These are phyloP conservation scores for Cactoblastis cactorum DNA, from an alignment of 2,888 invertebrate genomes.

Conservation along the genomic window DNA sequence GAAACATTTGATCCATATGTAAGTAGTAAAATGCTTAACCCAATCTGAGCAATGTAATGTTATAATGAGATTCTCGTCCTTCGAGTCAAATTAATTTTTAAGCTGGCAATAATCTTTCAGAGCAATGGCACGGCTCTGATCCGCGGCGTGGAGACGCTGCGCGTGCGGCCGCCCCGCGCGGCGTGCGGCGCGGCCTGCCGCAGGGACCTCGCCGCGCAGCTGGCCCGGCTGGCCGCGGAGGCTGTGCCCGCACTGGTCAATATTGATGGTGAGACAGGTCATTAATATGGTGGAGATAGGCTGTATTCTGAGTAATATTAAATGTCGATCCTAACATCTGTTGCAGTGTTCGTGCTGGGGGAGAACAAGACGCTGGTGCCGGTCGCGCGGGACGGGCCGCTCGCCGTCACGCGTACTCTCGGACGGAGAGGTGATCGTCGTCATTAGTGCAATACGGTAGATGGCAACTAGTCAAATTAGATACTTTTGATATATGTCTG, in stretches of 20 bases:
- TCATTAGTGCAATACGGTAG: background rate
- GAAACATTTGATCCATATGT: no score
- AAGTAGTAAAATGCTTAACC: no score
- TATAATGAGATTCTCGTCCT: no score
- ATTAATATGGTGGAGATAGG: no score
- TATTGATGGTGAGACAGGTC: background rate
- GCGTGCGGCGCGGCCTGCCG: background rate
- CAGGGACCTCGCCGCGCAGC: background rate
- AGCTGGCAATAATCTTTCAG: background rate
- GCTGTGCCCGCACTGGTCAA: background rate
- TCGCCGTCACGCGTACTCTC: background rate
- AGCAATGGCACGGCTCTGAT: background rate
- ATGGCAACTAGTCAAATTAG: no score
- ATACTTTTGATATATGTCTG: no score
- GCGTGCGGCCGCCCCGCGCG: background rate
- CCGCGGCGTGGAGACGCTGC: background rate
- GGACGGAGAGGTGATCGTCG: background rate
- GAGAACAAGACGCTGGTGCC: background rate
- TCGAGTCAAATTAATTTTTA: no score
- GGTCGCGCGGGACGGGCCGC: background rate
- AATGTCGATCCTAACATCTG: background rate
- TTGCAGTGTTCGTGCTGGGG: background rate
- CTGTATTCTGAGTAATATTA: background rate
- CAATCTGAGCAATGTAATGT: no score
- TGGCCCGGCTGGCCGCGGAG: background rate